These are phyloP conservation scores for Hyaena hyaena DNA, from an alignment of 2,113 vertebrate species.

Conservation along the genomic window DNA sequence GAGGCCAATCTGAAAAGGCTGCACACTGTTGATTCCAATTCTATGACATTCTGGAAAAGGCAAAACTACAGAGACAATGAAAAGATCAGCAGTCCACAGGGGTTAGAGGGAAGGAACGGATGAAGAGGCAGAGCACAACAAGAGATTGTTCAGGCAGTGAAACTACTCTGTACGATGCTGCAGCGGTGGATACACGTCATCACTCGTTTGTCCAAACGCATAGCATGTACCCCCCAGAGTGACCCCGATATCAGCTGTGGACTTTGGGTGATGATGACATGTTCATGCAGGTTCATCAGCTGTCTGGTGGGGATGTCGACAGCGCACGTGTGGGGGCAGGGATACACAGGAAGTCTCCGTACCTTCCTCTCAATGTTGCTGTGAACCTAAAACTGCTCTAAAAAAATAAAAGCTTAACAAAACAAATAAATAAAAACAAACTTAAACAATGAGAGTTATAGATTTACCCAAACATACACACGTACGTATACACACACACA, in stretches of 20 bases:
- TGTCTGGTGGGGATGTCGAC: accelerated
- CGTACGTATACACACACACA: accelerated
- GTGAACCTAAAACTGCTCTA: neutral
- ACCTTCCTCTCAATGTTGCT: neutral
- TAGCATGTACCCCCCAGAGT: neutral
- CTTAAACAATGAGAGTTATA: neutral
- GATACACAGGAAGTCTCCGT: accelerated
- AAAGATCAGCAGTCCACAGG: accelerated
- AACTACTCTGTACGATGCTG: accelerated
- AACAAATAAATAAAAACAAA: neutral
- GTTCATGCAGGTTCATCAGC: neutral
- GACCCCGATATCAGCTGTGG: neutral
- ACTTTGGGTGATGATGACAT: no score
- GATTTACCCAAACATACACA: neutral
- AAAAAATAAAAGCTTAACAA: neutral
- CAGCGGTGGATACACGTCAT: accelerated
- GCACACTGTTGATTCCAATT: accelerated
- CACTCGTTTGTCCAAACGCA: neutral
- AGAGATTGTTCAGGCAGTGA: neutral
- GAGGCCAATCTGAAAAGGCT: accelerated
- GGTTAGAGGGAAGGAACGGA: accelerated
- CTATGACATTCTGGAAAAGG: accelerated
- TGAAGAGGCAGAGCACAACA: accelerated
- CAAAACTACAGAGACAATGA: accelerated
- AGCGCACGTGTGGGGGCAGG: no score